Evolutionary conservation across 1,140 invertebrate species (phyloP), one percentile per base, ranked within the genome.

Genomic region (Grapholita molesta): DNA sequence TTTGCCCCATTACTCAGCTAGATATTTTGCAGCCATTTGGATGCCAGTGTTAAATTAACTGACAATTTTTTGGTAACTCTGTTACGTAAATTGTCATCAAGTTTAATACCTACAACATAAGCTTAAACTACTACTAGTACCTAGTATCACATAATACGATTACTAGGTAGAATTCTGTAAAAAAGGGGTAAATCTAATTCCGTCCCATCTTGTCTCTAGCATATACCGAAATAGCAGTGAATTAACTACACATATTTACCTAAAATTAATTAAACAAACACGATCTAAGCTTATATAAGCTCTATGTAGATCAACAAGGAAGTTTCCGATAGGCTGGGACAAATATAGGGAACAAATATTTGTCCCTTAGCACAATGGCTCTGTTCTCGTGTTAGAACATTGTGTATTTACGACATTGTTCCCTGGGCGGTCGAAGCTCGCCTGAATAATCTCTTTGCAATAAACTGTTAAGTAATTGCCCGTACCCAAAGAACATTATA

Each of bases 281-380:
- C 18, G 15, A 30, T 4, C 28, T 21, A 21, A 18, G 18, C 15
- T 48, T 48, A 48, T 7, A 7, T 21, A 48, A 18, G 42, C 15
- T 48, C 5, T 21, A 48, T 32, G 25, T 30, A 30, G 12, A 1
- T 30, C 55, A 32, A 61, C 28, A 8, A 25, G 9, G 21, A 25
- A 61, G n/a, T 30, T 61, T 61, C 42, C 55, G 55, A 61, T 28
- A 48, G 15, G n/a, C n/a, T 3, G 35, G 42, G 42, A 48, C 42
- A 48, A 48, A 61, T 21, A 61, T 15, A 48, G 55, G n/a, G 25
- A 12, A 61, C 25, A 28, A 61, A 61, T 61, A 61, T 61, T 61
- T 32, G 25, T 48, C 55, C 55, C 25, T 15, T 28, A 30, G 25
- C 55, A 61, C 55, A 61, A 57, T 61, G 24, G 25, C n/a, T 61